A percentile compares a stretch with the other conserved stretches of the same genome.
These are phyloP conservation scores for Pelobates fuscus DNA, from an alignment of 2,113 vertebrate genomes.

Conservation along the genomic window DNA sequence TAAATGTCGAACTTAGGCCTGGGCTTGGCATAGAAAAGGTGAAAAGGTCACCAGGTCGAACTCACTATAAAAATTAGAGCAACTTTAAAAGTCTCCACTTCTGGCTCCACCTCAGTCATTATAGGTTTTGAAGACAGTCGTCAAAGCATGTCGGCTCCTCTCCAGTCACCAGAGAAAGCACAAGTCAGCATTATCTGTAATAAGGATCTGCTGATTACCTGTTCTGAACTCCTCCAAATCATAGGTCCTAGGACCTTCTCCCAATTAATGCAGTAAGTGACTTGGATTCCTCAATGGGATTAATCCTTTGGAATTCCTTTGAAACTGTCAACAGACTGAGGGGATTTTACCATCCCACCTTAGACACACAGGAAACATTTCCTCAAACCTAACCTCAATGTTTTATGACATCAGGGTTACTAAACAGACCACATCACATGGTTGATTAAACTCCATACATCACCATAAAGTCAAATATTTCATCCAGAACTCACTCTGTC, in stretches of 20 bases:
- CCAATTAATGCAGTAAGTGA: conserved; percentile 67
- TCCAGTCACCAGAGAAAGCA: conserved; percentile 70
- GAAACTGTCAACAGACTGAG: conserved; percentile 52
- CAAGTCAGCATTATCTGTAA: conserved; percentile 72
- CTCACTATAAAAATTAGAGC: background rate
- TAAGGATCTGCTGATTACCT: conserved; percentile 73
- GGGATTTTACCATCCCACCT: background rate
- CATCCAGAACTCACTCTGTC: too few species aligned
- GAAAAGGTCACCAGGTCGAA: conserved; percentile 61
- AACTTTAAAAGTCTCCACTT: conserved; percentile 55
- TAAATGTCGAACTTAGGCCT: too few species aligned
- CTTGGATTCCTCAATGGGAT: conserved; percentile 69
- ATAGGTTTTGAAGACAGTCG: conserved; percentile 69
- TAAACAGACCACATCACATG: background rate
- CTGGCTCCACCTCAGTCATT: conserved; percentile 67
- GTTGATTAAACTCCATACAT: too few species aligned
- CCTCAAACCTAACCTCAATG: background rate
- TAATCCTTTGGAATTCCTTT: conserved; percentile 70
- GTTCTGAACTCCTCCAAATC: conserved; percentile 17
- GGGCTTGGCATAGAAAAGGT: conserved; percentile 13
- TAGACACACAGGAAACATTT: background rate
- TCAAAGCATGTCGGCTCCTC: conserved; percentile 69
- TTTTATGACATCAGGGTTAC: background rate
- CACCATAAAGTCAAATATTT: too few species aligned
- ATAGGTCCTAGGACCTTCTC: conserved; percentile 58